phyloP scores from a whole-genome alignment of 2,797 vertebrate genomes.

The Typhlichthys eigenmanni region DNA sequence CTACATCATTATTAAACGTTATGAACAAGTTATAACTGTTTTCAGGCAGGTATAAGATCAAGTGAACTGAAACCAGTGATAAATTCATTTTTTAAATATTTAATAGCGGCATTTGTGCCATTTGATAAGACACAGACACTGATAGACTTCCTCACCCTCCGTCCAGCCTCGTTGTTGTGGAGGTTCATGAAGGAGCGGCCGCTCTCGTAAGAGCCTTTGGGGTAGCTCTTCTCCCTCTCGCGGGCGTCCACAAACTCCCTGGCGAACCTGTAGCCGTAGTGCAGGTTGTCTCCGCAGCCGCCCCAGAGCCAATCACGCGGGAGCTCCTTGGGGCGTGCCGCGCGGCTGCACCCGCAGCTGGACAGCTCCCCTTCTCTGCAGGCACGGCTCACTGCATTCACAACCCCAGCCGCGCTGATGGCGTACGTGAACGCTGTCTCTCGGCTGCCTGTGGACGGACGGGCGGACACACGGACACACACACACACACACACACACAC shows the following conservation, averaged over 20 bases:
- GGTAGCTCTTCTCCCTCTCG: slow-evolving; percentile 90
- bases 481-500: neutral
- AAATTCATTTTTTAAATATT: too few relatives aligned
- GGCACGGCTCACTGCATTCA: slow-evolving; percentile 94
- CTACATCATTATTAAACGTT: too few relatives aligned
- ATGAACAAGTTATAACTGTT: too few relatives aligned
- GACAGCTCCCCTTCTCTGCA: slow-evolving; percentile 96
- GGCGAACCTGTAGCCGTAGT: slow-evolving; percentile 95
- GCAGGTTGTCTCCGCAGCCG: slow-evolving; percentile 96
- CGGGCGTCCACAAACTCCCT: slow-evolving; percentile 98
- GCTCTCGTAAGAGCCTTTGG: slow-evolving; percentile 88
- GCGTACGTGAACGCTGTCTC: slow-evolving; percentile 97
- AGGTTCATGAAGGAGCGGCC: slow-evolving; percentile 93
- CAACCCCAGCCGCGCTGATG: slow-evolving; percentile 93
- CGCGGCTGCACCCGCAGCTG: slow-evolving; percentile 94
- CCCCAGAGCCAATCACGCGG: slow-evolving; percentile 98
- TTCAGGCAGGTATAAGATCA: too few relatives aligned
- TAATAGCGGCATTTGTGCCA: too few relatives aligned
- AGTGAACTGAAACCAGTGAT: too few relatives aligned
- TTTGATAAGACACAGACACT: neutral
- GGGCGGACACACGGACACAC: neutral
- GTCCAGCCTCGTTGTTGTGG: slow-evolving; percentile 95
- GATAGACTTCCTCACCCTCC: slow-evolving; percentile 82
- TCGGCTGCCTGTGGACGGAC: slow-evolving; percentile 83
- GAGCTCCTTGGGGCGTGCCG: slow-evolving; percentile 90